Conservation (phyloP, 2,797 vertebrate genomes). For the Lycodopsis pacificus region DNA sequence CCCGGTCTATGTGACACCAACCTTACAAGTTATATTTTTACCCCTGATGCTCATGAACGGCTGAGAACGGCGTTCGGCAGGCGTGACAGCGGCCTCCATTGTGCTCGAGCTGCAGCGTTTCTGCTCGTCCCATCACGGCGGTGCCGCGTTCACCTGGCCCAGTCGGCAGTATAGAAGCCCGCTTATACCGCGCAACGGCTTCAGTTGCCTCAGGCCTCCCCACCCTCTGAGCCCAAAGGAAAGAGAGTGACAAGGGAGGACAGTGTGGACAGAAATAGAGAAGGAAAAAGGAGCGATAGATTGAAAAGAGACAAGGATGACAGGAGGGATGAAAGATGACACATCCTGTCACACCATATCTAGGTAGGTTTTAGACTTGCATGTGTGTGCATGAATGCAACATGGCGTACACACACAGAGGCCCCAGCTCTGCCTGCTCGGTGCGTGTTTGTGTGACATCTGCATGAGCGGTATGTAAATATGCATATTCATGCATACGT, state of each 20-base stretch:
- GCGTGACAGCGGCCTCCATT: not conserved
- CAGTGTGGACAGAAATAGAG: conserved; percentile 49
- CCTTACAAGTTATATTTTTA: conserved; percentile 31
- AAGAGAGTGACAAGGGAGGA: conserved; percentile 53
- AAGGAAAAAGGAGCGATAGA: conserved; percentile 32
- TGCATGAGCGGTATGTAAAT: conserved; percentile 42
- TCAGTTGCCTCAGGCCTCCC: conserved; percentile 51
- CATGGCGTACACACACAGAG: conserved; percentile 16
- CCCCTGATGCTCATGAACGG: conserved; percentile 6
- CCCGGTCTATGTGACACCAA: conserved; percentile 30
- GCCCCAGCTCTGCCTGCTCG: not conserved
- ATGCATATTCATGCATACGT: conserved; percentile 62
- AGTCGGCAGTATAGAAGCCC: conserved; percentile 9
- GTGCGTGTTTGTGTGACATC: conserved; percentile 33
- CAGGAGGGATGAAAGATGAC: conserved; percentile 64
- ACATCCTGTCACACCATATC: conserved; percentile 73
- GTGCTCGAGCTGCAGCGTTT: not conserved
- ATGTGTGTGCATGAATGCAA: conserved; percentile 21
- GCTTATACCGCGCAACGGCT: conserved; percentile 30
- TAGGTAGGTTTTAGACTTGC: conserved; percentile 37
- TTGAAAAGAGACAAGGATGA: conserved; percentile 40
- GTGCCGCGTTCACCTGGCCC: conserved; percentile 24
- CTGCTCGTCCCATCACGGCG: not conserved
- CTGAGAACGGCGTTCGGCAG: conserved; percentile 5
- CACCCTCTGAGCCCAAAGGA: conserved; percentile 51